These are phyloP conservation scores for Stegostoma tigrinum DNA, from an alignment of 2,113 vertebrate species.

Conservation along the genomic window DNA sequence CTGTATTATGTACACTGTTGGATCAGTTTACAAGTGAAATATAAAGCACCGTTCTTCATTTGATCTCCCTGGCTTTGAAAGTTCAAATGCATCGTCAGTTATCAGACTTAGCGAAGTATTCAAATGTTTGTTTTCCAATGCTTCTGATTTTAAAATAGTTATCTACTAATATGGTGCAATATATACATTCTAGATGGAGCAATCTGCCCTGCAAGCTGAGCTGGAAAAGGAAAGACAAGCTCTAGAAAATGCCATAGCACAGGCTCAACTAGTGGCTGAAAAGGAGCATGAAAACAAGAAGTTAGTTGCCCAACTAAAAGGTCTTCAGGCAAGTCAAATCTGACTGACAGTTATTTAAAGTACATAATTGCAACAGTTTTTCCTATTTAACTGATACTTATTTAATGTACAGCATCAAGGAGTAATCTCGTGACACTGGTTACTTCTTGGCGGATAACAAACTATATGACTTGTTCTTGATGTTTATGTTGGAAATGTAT, in stretches of 20 bases:
- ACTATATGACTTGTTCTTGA: background rate
- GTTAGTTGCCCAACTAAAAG: constrained; percentile 56
- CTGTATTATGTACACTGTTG: background rate
- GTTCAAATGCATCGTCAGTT: background rate
- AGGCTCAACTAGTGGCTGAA: constrained; percentile 57
- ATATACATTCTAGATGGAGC: constrained; percentile 55
- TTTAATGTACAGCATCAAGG: background rate
- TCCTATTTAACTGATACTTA: background rate
- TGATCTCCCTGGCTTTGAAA: background rate
- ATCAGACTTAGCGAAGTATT: background rate
- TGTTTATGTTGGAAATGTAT: background rate
- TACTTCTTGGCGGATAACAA: background rate
- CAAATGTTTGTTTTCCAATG: background rate
- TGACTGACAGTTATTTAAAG: background rate
- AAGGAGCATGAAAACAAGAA: constrained; percentile 58
- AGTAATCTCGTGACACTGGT: background rate
- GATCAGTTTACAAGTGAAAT: background rate
- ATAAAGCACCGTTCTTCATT: background rate
- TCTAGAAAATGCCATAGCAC: constrained; percentile 57
- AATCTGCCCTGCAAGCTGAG: constrained; percentile 61
- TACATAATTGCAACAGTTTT: background rate
- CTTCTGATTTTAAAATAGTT: background rate
- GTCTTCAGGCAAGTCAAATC: constrained; percentile 58
- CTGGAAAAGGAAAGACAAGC: constrained; percentile 64
- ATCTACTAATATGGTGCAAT: background rate